Percentiles rank a stretch among this genome's conserved stretches.
Evolutionary conservation across 2,797 vertebrate genomes (phyloP).

Genomic region (Heteromormyrus szaboi): DNA sequence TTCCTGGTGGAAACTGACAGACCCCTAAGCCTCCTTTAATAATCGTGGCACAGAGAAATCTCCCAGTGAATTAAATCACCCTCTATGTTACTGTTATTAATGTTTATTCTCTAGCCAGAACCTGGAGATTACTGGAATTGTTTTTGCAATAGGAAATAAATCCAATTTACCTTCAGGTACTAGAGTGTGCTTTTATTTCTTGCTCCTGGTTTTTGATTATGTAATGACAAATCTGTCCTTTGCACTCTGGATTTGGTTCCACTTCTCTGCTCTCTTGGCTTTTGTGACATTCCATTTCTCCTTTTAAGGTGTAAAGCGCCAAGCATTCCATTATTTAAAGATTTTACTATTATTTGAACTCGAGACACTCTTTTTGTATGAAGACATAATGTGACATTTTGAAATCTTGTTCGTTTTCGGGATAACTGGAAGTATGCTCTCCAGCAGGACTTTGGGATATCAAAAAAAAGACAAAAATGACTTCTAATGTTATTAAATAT

Average conservation of each 20-base stretch:
- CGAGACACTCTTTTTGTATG: constrained; percentile 76
- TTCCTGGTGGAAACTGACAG: constrained; percentile 61
- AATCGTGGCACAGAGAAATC: constrained; percentile 79
- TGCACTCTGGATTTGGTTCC: constrained; percentile 27
- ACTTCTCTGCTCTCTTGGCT: constrained; percentile 51
- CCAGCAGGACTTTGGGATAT: constrained; percentile 50
- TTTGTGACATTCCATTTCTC: constrained; percentile 51
- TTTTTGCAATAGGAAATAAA: constrained; percentile 72
- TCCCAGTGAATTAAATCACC: constrained; percentile 85
- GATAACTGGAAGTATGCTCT: constrained; percentile 62
- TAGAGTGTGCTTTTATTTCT: constrained; percentile 56
- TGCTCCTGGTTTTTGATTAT: constrained; percentile 46
- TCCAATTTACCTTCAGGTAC: constrained; percentile 77
- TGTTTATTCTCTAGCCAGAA: constrained; percentile 97
- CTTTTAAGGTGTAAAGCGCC: constrained; percentile 56
- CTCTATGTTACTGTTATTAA: constrained; percentile 99
- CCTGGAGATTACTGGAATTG: constrained; percentile 98
- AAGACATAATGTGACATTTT: constrained; percentile 57
- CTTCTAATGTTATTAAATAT: constrained; percentile 67
- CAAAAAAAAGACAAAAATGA: constrained; percentile 41
- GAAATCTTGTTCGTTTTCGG: constrained; percentile 65
- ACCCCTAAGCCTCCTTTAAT: constrained; percentile 55
- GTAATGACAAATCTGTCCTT: constrained; percentile 43
- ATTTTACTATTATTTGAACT: constrained; percentile 71
- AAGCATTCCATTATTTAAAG: constrained; percentile 61